A percentile compares a stretch with the other conserved stretches of the same genome.
Conservation (phyloP, 2,888 invertebrate species). For the Phyto melanocephala region DNA sequence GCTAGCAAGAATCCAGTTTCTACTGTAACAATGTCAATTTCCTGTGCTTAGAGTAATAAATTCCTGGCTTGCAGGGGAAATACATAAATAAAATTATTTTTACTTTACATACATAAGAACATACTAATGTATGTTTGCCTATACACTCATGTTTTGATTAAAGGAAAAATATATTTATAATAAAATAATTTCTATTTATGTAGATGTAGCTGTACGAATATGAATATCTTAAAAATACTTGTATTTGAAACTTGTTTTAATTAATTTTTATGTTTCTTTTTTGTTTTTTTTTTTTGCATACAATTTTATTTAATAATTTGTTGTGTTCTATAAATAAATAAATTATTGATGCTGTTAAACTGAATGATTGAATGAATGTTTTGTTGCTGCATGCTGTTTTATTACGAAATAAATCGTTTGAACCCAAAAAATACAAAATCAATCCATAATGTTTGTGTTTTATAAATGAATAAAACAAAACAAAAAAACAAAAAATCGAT, state of each 20-base stretch:
- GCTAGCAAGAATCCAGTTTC: no score
- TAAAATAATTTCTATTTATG: no score
- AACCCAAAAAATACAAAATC: slow-evolving; percentile 32
- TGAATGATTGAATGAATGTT: slow-evolving; percentile 42
- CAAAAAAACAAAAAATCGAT: slow-evolving; percentile 58
- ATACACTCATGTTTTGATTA: no score
- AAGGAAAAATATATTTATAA: no score
- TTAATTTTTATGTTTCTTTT: background rate
- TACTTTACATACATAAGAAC: no score
- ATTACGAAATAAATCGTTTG: slow-evolving; percentile 43
- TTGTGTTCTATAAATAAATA: slow-evolving; percentile 25
- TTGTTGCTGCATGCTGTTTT: slow-evolving; percentile 61
- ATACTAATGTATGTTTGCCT: no score
- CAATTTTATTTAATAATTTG: slow-evolving; percentile 28
- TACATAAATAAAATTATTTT: no score
- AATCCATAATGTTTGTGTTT: slow-evolving; percentile 36
- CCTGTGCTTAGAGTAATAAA: no score
- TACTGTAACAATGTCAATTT: no score
- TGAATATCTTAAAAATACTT: background rate
- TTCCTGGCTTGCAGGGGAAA: no score
- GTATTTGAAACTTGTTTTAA: background rate
- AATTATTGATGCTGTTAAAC: slow-evolving; percentile 54
- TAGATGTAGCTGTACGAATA: no score
- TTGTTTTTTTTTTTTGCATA: slow-evolving; percentile 31
- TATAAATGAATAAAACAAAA: slow-evolving; percentile 39